phyloP scores from a whole-genome alignment of 1,140 invertebrate species.

The Drosophila elegans region DNA sequence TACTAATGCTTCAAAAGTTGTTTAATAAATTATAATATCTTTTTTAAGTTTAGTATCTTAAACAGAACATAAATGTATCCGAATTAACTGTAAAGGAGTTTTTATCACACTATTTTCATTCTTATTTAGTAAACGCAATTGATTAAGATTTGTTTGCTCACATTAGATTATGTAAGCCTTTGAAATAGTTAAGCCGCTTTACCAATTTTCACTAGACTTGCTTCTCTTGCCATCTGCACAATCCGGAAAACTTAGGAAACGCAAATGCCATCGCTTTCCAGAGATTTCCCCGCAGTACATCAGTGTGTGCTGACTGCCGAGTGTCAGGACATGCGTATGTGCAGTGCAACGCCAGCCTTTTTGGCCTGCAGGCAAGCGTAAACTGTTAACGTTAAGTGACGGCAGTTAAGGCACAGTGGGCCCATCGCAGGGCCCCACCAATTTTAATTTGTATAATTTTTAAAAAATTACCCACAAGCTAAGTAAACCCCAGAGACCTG shows the following conservation, averaged over 20 bases:
- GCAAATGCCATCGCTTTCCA: not conserved
- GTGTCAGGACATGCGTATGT: constrained; percentile 24
- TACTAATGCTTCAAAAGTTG: no score
- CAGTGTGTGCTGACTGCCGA: constrained; percentile 15
- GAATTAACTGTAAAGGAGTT: no score
- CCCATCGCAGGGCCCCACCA: constrained; percentile 10
- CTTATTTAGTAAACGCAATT: no score
- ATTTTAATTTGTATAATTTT: constrained; percentile 57
- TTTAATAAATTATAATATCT: no score
- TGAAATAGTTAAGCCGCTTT: no score
- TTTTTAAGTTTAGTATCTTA: no score
- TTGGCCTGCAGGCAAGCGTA: constrained; percentile 81
- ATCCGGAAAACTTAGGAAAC: not conserved
- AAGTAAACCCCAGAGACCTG: constrained; percentile 32
- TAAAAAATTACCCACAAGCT: constrained; percentile 48
- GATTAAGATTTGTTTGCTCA: no score
- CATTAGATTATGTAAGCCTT: no score
- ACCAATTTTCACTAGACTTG: no score
- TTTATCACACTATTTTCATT: no score
- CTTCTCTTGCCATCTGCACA: not conserved
- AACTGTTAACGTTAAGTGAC: constrained; percentile 83
- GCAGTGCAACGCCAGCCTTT: constrained; percentile 76
- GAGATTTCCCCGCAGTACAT: constrained; percentile 18
- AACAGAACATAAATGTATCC: no score
- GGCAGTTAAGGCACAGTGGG: constrained; percentile 80